Conservation (phyloP, 2,888 invertebrate genomes). For the Agrochola litura region DNA sequence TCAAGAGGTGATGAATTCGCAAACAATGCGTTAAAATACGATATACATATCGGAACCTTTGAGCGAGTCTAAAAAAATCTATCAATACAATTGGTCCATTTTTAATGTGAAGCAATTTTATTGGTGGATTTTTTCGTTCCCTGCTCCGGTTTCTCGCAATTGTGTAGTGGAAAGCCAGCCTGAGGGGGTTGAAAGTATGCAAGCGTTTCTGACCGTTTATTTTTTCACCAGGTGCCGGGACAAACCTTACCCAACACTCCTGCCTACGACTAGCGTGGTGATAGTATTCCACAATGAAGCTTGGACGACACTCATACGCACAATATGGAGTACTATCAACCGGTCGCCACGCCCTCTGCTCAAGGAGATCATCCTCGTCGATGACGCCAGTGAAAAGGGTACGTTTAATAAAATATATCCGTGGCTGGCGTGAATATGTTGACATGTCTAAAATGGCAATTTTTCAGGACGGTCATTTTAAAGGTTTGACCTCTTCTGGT, state of each 20-base stretch:
- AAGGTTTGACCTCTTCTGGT: no score
- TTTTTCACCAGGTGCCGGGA: slow-evolving; percentile 92
- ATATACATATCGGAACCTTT: background rate
- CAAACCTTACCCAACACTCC: slow-evolving; percentile 93
- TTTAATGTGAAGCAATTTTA: background rate
- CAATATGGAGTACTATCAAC: slow-evolving; percentile 99
- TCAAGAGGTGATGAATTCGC: background rate
- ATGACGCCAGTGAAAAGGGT: slow-evolving; percentile 99
- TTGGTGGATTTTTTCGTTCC: background rate
- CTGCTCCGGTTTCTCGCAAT: background rate
- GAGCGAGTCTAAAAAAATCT: background rate
- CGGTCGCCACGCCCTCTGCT: slow-evolving; percentile 96
- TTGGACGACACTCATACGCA: slow-evolving; percentile 98
- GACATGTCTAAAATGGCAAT: no score
- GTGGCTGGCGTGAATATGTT: no score
- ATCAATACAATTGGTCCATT: background rate
- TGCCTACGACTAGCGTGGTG: slow-evolving; percentile 98
- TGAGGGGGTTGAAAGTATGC: background rate
- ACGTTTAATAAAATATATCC: slow-evolving; percentile 50
- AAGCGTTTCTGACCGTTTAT: background rate
- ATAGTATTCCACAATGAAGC: slow-evolving; percentile 99
- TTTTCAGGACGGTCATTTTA: no score
- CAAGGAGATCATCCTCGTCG: slow-evolving; percentile 98
- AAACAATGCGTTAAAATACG: background rate
- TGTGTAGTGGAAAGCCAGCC: background rate